Percentiles rank a stretch among this genome's conserved stretches.
phyloP scores from a whole-genome alignment of 1,140 invertebrate species.

The Bombus picipes region DNA sequence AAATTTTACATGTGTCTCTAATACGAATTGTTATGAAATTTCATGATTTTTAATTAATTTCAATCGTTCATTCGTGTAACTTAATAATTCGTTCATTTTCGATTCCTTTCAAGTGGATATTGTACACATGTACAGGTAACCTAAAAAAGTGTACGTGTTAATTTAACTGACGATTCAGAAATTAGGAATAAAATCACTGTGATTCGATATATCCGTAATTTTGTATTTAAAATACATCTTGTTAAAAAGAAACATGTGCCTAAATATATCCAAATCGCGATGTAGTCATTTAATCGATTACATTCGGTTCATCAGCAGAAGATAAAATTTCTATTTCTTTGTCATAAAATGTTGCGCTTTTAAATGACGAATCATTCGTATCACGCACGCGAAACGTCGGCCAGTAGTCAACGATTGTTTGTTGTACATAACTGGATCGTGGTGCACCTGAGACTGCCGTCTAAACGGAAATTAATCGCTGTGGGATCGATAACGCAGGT shows the following conservation, averaged over 20 bases:
- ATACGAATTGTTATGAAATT: neutral
- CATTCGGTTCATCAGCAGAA: neutral
- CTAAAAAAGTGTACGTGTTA: neutral
- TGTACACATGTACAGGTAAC: neutral
- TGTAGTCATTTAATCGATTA: neutral
- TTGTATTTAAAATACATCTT: neutral
- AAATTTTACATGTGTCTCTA: neutral
- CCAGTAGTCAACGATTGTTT: slow-evolving; percentile 42
- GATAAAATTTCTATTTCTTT: too few species aligned
- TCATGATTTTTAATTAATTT: neutral
- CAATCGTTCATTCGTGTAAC: neutral
- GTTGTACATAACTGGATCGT: slow-evolving; percentile 28
- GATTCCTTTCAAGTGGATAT: neutral
- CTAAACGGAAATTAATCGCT: slow-evolving; percentile 71
- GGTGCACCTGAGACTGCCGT: slow-evolving; percentile 57
- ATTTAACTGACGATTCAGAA: neutral
- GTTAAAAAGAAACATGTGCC: neutral
- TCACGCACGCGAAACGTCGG: neutral
- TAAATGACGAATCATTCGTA: neutral
- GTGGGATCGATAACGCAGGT: slow-evolving; percentile 58
- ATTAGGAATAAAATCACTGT: too few species aligned
- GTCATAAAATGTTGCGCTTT: neutral
- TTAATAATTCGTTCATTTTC: neutral
- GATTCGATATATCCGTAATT: too few species aligned
- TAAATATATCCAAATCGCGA: neutral